A percentile compares a stretch with the other conserved stretches of the same genome.
These are phyloP conservation scores for Brachypteracias leptosomus DNA, from an alignment of 2,113 vertebrate genomes.

Conservation along the genomic window DNA sequence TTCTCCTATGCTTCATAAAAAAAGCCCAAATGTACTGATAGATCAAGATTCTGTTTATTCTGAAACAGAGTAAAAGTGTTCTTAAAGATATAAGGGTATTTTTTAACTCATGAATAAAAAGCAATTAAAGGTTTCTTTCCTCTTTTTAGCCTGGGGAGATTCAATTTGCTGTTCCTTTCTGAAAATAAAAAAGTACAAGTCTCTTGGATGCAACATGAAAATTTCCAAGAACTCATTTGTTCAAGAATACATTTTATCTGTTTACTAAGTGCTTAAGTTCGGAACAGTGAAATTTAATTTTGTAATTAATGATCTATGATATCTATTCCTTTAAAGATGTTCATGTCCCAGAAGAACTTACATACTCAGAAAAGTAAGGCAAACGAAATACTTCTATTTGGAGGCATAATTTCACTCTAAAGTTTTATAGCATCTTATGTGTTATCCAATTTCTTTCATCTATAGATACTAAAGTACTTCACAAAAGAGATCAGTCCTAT, in stretches of 20 bases:
- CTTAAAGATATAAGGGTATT: not conserved
- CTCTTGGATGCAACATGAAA: not conserved
- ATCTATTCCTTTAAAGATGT: not conserved
- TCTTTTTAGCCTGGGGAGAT: not conserved
- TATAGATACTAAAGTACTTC: not conserved
- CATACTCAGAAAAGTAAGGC: not conserved
- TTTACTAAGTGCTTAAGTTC: not conserved
- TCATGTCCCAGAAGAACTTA: not conserved
- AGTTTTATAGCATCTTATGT: not conserved
- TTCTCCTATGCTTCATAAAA: not conserved
- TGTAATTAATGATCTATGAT: not conserved
- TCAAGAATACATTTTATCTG: not conserved
- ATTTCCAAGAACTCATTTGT: slow-evolving; percentile 31
- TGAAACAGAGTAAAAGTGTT: not conserved
- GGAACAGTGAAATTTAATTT: not conserved
- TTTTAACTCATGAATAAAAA: not conserved
- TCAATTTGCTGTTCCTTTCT: not conserved
- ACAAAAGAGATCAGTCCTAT: not conserved
- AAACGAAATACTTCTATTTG: not conserved
- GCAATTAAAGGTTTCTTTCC: not conserved
- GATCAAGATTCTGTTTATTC: not conserved
- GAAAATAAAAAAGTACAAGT: not conserved
- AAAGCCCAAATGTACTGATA: not conserved
- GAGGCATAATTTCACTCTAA: not conserved
- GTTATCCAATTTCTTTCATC: not conserved